A percentile compares a stretch with the other conserved stretches of the same genome.
Conservation (phyloP, 2,113 vertebrate genomes). For the Mastomys natalensis region DNA sequence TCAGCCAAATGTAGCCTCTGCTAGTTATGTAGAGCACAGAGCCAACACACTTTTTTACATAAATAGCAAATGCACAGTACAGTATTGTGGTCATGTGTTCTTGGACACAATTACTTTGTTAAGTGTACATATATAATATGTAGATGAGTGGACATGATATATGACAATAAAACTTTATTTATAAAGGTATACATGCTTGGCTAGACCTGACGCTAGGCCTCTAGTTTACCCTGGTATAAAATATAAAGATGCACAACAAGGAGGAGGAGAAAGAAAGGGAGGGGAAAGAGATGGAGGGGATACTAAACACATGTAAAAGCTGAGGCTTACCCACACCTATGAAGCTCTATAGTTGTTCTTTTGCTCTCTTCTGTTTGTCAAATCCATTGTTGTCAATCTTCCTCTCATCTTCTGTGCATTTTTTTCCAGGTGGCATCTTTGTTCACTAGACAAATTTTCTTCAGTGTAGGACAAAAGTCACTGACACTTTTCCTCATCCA, state of each 20-base stretch:
- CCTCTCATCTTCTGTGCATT: neutral
- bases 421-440: neutral
- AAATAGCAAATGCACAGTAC: neutral
- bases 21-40: neutral
- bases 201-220: neutral
- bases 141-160: neutral
- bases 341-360: neutral
- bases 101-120: neutral
- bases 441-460: neutral
- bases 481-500: neutral
- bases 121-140: neutral
- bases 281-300: no score
- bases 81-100: neutral
- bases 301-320: neutral
- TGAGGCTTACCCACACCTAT: neutral
- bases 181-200: neutral
- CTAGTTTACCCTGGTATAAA: neutral
- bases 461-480: no score
- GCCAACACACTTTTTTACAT: neutral
- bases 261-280: no score
- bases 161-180: slow-evolving; percentile 4
- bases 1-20: neutral
- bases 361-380: neutral
- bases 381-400: no score
- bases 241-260: no score